Percentiles rank a stretch among this genome's conserved stretches.
Evolutionary conservation across 2,888 invertebrate genomes (phyloP).

Genomic region (Chalcis sispes): DNA sequence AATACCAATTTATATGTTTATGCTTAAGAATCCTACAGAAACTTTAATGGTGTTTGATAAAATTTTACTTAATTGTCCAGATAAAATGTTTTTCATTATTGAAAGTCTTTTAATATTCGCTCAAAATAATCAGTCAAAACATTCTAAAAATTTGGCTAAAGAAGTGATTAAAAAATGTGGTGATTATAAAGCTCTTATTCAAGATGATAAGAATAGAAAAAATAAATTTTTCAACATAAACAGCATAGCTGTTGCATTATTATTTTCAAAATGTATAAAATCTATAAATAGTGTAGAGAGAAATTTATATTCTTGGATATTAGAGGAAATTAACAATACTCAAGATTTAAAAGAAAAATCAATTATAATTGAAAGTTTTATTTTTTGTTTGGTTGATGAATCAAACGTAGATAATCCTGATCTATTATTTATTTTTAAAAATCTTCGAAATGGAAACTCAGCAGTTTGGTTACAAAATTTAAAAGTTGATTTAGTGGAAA

Average conservation of each 20-base stretch:
- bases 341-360: conserved; percentile 63
- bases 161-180: conserved; percentile 63
- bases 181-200: conserved; percentile 57
- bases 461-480: conserved; percentile 3
- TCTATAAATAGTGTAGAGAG: conserved; percentile 35
- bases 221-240: conserved; percentile 67
- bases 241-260: conserved; percentile 64
- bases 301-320: conserved; percentile 68
- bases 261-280: conserved; percentile 49
- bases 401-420: conserved; percentile 52
- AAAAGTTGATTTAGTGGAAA: conserved; percentile 51
- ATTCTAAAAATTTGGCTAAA: conserved; percentile 1
- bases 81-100: conserved; percentile 64
- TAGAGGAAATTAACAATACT: conserved; percentile 60
- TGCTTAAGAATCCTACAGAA: conserved; percentile 63
- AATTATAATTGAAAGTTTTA: conserved; percentile 66
- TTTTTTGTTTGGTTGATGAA: conserved; percentile 64
- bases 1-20: conserved; percentile 64
- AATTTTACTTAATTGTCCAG: conserved; percentile 61
- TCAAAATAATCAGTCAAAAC: conserved; percentile 42
- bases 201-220: conserved; percentile 60
- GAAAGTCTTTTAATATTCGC: conserved; percentile 68
- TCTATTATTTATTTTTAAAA: not conserved
- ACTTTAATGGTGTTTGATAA: conserved; percentile 62
- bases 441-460: not conserved